phyloP scores from a whole-genome alignment of 2,888 invertebrate species.

The Cataglyphis livida region DNA sequence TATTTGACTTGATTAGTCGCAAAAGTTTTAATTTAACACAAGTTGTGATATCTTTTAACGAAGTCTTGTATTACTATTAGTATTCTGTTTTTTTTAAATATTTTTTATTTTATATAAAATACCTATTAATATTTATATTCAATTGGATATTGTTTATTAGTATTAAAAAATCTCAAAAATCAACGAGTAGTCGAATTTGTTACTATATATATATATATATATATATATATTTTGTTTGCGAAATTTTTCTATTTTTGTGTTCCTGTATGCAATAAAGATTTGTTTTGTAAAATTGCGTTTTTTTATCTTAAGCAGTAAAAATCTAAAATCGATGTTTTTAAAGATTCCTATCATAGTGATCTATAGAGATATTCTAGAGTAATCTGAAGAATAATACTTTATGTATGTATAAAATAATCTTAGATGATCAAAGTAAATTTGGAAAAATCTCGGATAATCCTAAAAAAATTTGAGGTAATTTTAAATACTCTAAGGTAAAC shows the following conservation, averaged over 20 bases:
- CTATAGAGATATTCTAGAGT: background rate
- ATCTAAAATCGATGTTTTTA: background rate
- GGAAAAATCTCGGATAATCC: background rate
- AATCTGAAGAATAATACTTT: background rate
- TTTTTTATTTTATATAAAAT: background rate
- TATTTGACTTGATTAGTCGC: background rate
- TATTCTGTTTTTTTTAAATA: background rate
- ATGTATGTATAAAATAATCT: background rate
- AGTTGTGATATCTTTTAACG: constrained; percentile 1
- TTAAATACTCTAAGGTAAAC: background rate
- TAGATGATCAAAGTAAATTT: background rate
- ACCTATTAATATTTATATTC: background rate
- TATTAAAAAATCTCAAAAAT: background rate
- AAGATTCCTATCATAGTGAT: background rate
- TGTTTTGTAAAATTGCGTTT: background rate
- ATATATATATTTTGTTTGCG: background rate
- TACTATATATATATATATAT: background rate
- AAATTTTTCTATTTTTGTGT: background rate
- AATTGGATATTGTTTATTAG: background rate
- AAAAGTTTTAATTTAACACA: background rate
- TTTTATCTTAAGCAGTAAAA: background rate
- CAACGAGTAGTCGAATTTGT: background rate
- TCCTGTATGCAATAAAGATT: background rate
- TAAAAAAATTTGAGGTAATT: background rate
- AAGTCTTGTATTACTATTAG: background rate